Percentiles rank a stretch among this genome's conserved stretches.
Evolutionary conservation across 1,140 invertebrate species (phyloP).

Genomic region (Drosophila serrata): DNA sequence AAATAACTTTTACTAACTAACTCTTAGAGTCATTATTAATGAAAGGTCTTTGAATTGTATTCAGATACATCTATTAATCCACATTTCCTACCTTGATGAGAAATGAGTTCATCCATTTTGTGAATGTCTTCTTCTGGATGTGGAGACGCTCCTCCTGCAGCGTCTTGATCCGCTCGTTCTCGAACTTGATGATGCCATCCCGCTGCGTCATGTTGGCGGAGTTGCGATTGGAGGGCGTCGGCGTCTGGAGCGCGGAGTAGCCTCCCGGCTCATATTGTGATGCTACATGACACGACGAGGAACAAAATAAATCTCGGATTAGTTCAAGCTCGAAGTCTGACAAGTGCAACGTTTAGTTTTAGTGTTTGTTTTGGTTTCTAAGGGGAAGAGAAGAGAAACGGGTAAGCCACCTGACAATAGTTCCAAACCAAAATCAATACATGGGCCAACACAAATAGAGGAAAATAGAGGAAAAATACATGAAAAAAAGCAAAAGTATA

Average conservation of each 20-base stretch:
- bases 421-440: constrained; percentile 42
- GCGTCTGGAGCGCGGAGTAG: constrained; percentile 87
- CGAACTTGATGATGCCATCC: constrained; percentile 97
- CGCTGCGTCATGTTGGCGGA: constrained; percentile 93
- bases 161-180: constrained; percentile 97
- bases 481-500: background rate
- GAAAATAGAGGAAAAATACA: constrained; percentile 25
- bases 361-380: constrained; percentile 62
- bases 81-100: constrained; percentile 93
- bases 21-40: too few relatives aligned
- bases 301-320: constrained; percentile 40
- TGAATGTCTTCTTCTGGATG: constrained; percentile 99
- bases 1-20: too few relatives aligned
- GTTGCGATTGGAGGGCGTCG: constrained; percentile 86
- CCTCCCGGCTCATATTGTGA: constrained; percentile 90
- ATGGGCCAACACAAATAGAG: too few relatives aligned
- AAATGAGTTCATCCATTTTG: constrained; percentile 99
- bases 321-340: constrained; percentile 30
- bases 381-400: constrained; percentile 2
- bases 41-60: background rate
- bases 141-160: constrained; percentile 98
- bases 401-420: constrained; percentile 28
- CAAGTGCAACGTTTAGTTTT: constrained; percentile 58
- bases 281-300: constrained; percentile 85
- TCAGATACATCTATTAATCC: background rate